These are phyloP conservation scores for Telmatochromis bifrenatus DNA, from an alignment of 2,113 vertebrate genomes.

Conservation along the genomic window DNA sequence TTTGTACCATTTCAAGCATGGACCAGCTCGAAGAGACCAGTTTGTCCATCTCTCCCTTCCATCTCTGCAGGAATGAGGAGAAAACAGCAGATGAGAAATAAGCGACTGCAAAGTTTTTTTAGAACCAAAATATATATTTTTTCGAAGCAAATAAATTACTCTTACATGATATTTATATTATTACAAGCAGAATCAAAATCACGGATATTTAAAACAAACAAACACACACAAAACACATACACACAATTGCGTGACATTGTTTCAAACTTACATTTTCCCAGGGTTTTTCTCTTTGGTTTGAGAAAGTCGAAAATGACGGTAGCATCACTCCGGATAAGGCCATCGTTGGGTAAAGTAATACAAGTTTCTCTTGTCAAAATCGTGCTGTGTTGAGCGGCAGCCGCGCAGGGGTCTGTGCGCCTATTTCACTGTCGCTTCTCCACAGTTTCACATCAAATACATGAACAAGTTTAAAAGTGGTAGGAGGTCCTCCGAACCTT, in stretches of 20 bases:
- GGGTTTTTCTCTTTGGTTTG: conserved; percentile 82
- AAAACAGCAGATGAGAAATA: background rate
- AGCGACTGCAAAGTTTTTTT: background rate
- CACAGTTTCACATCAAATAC: conserved; percentile 47
- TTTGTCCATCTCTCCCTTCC: conserved; percentile 78
- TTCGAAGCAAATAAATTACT: background rate
- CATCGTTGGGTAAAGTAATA: conserved; percentile 66
- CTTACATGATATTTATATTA: background rate
- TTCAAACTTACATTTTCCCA: conserved; percentile 84
- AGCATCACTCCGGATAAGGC: conserved; percentile 86
- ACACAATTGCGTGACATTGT: background rate
- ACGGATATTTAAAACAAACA: background rate
- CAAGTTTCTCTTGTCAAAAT: conserved; percentile 18
- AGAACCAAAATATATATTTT: background rate
- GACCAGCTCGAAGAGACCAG: conserved; percentile 54
- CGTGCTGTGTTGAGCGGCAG: background rate
- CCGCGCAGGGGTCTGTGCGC: conserved; percentile 25
- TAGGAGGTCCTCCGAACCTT: conserved; percentile 69
- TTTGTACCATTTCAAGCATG: conserved; percentile 63
- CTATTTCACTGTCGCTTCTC: conserved; percentile 29
- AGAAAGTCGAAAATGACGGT: conserved; percentile 92
- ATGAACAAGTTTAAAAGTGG: conserved; percentile 59
- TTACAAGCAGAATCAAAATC: background rate
- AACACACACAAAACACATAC: background rate
- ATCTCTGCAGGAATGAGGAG: conserved; percentile 72